These are phyloP conservation scores for Drosophila anomelani DNA, from an alignment of 2,888 invertebrate species.

Conservation along the genomic window DNA sequence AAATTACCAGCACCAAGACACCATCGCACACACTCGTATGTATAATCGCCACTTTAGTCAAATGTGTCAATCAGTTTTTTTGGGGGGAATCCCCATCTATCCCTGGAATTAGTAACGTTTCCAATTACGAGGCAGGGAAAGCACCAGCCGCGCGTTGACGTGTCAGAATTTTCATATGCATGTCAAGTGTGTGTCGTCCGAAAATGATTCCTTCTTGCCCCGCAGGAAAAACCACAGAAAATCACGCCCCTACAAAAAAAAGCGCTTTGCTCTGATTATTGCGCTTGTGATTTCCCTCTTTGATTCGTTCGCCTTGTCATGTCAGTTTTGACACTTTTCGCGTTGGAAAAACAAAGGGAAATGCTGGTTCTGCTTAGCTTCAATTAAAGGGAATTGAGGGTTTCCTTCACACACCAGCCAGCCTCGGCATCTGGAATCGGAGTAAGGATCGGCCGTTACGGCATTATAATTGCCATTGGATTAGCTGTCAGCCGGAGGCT, in stretches of 20 bases:
- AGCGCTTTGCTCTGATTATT: conserved; percentile 73
- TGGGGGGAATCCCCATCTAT: conserved; percentile 21
- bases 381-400: conserved; percentile 79
- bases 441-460: conserved; percentile 49
- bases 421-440: conserved; percentile 32
- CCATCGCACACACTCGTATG: conserved; percentile 34
- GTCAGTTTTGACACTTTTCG: conserved; percentile 82
- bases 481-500: conserved; percentile 78
- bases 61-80: conserved; percentile 70
- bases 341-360: conserved; percentile 50
- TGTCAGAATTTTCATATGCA: conserved; percentile 85
- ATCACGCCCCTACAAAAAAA: conserved; percentile 71
- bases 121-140: conserved; percentile 58
- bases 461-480: conserved; percentile 79
- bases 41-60: conserved; percentile 77
- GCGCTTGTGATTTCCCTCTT: conserved; percentile 57
- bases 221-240: conserved; percentile 7
- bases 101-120: conserved; percentile 67
- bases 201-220: conserved; percentile 38
- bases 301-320: conserved; percentile 76
- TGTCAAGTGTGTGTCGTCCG: conserved; percentile 81
- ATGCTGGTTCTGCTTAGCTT: conserved; percentile 76
- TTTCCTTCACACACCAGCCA: conserved; percentile 54
- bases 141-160: conserved; percentile 82
- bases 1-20: conserved; percentile 55